A percentile compares a stretch with the other conserved stretches of the same genome.
phyloP scores from a whole-genome alignment of 2,113 vertebrate genomes.

The Plecotus auritus region DNA sequence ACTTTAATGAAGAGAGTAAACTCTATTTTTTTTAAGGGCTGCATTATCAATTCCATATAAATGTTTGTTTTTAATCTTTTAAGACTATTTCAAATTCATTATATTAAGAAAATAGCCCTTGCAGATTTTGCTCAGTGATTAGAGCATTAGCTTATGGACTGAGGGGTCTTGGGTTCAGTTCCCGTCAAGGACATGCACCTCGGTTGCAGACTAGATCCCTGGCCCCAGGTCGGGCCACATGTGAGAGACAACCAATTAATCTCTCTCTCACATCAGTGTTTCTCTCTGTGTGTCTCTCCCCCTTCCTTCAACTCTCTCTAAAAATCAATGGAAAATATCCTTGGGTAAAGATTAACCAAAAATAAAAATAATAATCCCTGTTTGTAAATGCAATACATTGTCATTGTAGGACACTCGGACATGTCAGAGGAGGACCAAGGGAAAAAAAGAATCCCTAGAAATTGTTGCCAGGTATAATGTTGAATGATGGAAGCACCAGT shows the following conservation, averaged over 20 bases:
- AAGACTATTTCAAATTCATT: slow-evolving; percentile 10
- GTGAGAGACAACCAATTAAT: too few relatives aligned
- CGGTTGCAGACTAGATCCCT: too few relatives aligned
- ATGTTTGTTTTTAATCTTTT: slow-evolving; percentile 41
- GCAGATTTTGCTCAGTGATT: too few relatives aligned
- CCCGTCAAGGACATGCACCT: too few relatives aligned
- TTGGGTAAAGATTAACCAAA: too few relatives aligned
- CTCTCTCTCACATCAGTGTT: too few relatives aligned
- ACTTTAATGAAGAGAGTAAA: slow-evolving; percentile 46
- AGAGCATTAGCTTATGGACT: too few relatives aligned
- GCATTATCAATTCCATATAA: slow-evolving; percentile 15
- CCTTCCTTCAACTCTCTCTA: too few relatives aligned
- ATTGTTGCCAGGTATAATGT: not conserved
- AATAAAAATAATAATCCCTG: not conserved
- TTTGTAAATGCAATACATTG: slow-evolving; percentile 12
- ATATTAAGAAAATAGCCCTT: not conserved
- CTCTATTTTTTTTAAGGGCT: not conserved
- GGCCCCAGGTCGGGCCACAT: too few relatives aligned
- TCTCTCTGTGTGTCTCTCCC: too few relatives aligned
- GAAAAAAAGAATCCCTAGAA: not conserved
- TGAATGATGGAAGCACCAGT: not conserved
- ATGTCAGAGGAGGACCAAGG: not conserved
- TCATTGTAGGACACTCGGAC: slow-evolving; percentile 22
- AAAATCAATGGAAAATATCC: too few relatives aligned
- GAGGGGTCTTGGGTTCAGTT: too few relatives aligned